These are phyloP conservation scores for Drosophila neoperkinsi DNA, from an alignment of 2,888 invertebrate species.

Conservation along the genomic window DNA sequence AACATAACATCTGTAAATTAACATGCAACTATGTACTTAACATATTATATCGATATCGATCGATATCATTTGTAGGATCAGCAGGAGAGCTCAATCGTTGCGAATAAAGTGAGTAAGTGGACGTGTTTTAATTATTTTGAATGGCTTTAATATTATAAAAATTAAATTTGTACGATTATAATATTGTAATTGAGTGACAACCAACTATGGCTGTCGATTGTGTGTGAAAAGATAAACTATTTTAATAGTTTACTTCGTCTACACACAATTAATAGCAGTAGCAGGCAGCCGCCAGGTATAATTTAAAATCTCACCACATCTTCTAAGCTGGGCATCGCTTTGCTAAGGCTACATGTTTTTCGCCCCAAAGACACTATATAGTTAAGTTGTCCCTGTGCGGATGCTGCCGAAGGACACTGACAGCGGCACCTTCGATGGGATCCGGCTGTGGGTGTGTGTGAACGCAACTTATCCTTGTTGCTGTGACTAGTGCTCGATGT, in stretches of 20 bases:
- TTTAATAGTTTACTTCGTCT: background rate
- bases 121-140: background rate
- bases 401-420: background rate
- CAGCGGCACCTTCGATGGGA: conserved; percentile 29
- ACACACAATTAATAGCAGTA: conserved; percentile 18
- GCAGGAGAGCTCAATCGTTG: background rate
- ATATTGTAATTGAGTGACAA: background rate
- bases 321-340: conserved; percentile 8
- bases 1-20: background rate
- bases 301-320: conserved; percentile 12
- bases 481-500: background rate
- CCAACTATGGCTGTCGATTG: conserved; percentile 19
- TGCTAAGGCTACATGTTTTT: conserved; percentile 11
- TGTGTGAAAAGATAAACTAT: background rate
- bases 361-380: background rate
- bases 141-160: conserved; percentile 1
- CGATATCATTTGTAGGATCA: background rate
- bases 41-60: background rate
- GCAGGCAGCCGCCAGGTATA: background rate
- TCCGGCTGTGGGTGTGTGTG: background rate
- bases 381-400: background rate
- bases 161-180: conserved; percentile 32
- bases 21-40: background rate
- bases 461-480: background rate
- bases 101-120: background rate